Evolutionary conservation across 2,888 invertebrate species (phyloP).

Genomic region (Diarsia brunnea): DNA sequence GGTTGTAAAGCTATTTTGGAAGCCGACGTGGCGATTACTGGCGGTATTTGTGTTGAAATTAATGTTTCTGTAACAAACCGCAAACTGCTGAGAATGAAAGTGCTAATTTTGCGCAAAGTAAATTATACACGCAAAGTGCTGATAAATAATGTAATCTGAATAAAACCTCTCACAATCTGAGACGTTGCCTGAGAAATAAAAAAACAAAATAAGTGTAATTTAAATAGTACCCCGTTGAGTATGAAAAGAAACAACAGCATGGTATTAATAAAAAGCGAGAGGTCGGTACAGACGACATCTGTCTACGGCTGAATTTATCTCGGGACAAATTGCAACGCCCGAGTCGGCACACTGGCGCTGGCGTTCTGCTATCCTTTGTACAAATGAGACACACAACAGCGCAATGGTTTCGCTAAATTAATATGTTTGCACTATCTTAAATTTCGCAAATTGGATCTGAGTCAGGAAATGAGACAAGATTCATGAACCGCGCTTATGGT

Average conservation of each 20-base stretch:
- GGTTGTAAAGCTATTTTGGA: slow-evolving; percentile 84
- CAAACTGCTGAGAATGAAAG: slow-evolving; percentile 72
- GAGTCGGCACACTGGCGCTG: slow-evolving; percentile 69
- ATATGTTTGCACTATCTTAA: slow-evolving; percentile 78
- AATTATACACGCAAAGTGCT: slow-evolving; percentile 9
- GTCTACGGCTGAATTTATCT: slow-evolving; percentile 87
- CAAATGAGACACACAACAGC: slow-evolving; percentile 85
- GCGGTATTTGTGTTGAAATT: slow-evolving; percentile 73
- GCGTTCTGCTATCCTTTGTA: slow-evolving; percentile 78
- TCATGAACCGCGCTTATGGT: slow-evolving; percentile 37
- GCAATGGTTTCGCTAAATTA: slow-evolving; percentile 83
- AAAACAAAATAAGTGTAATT: slow-evolving; percentile 10
- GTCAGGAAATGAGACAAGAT: slow-evolving; percentile 54
- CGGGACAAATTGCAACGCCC: slow-evolving; percentile 86
- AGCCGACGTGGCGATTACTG: slow-evolving; percentile 73
- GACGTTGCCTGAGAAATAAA: neutral
- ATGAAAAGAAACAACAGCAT: slow-evolving; percentile 56
- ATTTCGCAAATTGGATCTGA: slow-evolving; percentile 63
- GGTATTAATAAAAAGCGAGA: slow-evolving; percentile 73
- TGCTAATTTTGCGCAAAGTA: slow-evolving; percentile 51
- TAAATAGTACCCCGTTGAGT: slow-evolving; percentile 33
- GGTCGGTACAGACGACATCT: slow-evolving; percentile 83
- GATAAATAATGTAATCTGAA: neutral
- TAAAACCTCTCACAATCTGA: neutral
- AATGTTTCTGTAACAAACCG: slow-evolving; percentile 81